These are phyloP conservation scores for Theristicus caerulescens DNA, from an alignment of 2,113 vertebrate species.

Conservation along the genomic window DNA sequence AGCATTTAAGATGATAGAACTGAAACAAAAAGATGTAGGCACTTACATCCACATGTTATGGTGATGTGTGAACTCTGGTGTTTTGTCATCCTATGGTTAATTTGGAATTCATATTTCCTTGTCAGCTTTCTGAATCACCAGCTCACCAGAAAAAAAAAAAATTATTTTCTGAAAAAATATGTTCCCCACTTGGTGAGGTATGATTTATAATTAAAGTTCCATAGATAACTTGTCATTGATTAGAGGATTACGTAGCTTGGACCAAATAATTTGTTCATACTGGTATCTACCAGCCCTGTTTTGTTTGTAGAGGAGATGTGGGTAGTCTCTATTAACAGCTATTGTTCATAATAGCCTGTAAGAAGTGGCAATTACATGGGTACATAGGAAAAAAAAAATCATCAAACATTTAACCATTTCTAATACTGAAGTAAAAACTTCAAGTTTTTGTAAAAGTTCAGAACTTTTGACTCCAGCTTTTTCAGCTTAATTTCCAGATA, in stretches of 20 bases:
- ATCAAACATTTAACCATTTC: background rate
- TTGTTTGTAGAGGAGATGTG: background rate
- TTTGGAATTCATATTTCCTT: background rate
- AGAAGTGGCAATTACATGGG: background rate
- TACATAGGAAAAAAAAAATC: background rate
- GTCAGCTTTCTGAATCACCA: background rate
- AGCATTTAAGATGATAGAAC: background rate
- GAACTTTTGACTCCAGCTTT: background rate
- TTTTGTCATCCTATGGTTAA: background rate
- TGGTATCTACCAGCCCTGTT: background rate
- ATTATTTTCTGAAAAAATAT: background rate
- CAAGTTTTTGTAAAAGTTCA: background rate
- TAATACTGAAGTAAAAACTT: background rate
- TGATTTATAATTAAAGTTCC: background rate
- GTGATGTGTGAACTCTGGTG: background rate
- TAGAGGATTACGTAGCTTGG: background rate
- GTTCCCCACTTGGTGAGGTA: background rate
- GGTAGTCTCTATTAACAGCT: background rate
- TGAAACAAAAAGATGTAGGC: background rate
- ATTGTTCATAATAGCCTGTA: background rate
- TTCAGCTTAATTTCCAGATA: background rate
- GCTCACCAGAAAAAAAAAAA: background rate
- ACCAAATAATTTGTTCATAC: background rate
- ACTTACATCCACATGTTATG: background rate
- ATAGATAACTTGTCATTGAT: background rate